Conservation (phyloP, 2,797 vertebrate genomes). For the Acipenser oxyrinchus region DNA sequence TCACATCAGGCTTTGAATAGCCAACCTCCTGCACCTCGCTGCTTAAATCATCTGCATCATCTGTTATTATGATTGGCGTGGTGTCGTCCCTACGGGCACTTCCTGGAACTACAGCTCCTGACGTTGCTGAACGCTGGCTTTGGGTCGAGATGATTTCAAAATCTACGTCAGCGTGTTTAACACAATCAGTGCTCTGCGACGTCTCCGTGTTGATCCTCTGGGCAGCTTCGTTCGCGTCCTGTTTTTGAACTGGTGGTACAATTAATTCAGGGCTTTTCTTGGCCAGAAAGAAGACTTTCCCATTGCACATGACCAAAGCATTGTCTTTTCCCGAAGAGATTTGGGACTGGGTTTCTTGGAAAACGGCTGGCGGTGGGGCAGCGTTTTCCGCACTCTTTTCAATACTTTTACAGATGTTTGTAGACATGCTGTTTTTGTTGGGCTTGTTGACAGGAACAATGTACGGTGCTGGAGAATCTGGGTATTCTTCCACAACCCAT, state of each 20-base stretch:
- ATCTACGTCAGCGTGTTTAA: neutral
- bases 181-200: slow-evolving; percentile 17
- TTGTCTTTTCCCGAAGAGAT: slow-evolving; percentile 31
- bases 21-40: slow-evolving; percentile 34
- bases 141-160: neutral
- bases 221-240: neutral
- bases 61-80: neutral
- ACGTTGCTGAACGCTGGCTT: slow-evolving; percentile 8
- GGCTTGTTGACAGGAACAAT: slow-evolving; percentile 17
- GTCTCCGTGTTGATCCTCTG: slow-evolving; percentile 1
- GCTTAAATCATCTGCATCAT: slow-evolving; percentile 45
- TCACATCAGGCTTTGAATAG: slow-evolving; percentile 38
- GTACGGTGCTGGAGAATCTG: slow-evolving; percentile 10
- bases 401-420: slow-evolving; percentile 29
- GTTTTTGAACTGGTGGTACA: slow-evolving; percentile 2
- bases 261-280: slow-evolving; percentile 34
- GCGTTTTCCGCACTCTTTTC: slow-evolving; percentile 2
- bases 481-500: slow-evolving; percentile 53
- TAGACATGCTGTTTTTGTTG: slow-evolving; percentile 15
- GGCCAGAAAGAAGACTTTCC: slow-evolving; percentile 49
- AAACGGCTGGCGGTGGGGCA: neutral
- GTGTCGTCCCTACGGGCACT: slow-evolving; percentile 5
- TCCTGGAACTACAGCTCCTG: neutral
- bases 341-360: slow-evolving; percentile 11
- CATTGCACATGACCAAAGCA: slow-evolving; percentile 46